A percentile compares a stretch with the other conserved stretches of the same genome.
Conservation (phyloP, 1,140 invertebrate genomes). For the Drosophila takahashii region DNA sequence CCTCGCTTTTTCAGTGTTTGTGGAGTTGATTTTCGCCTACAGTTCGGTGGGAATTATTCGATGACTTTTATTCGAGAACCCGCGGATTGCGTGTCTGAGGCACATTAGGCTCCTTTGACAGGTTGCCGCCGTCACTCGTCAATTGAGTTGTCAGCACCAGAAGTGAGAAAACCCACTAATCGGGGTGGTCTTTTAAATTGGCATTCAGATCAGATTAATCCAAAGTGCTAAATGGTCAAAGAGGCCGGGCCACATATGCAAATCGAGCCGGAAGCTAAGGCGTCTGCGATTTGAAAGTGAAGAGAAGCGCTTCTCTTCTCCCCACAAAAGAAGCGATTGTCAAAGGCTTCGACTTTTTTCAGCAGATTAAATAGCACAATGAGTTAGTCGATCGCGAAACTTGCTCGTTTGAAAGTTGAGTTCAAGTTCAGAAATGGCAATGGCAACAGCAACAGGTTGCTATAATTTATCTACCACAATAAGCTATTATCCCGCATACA, state of each 20-base stretch:
- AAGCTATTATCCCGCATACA: constrained; percentile 46
- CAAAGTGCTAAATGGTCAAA: constrained; percentile 38
- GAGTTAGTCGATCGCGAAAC: constrained; percentile 51
- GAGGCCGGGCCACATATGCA: constrained; percentile 34
- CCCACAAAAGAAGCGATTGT: constrained; percentile 31
- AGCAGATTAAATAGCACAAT: constrained; percentile 37
- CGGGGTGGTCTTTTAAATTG: constrained; percentile 48
- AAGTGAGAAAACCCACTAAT: constrained; percentile 56
- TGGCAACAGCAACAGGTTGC: constrained; percentile 38
- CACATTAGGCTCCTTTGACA: constrained; percentile 49
- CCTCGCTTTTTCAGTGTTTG: constrained; percentile 15
- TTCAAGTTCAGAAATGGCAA: constrained; percentile 59
- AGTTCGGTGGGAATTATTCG: constrained; percentile 62
- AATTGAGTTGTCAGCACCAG: constrained; percentile 69
- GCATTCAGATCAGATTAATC: not conserved
- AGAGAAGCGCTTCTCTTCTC: constrained; percentile 12
- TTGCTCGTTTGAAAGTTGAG: constrained; percentile 60
- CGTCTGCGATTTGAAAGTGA: constrained; percentile 59
- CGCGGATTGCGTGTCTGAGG: constrained; percentile 58
- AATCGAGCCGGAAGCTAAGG: constrained; percentile 67
- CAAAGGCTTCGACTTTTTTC: constrained; percentile 11
- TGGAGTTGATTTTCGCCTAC: constrained; percentile 16
- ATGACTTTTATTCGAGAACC: constrained; percentile 44
- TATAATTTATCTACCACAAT: constrained; percentile 40
- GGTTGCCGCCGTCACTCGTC: constrained; percentile 24